Evolutionary conservation across 2,113 vertebrate genomes (phyloP).

Genomic region (Alexandromys fortis): DNA sequence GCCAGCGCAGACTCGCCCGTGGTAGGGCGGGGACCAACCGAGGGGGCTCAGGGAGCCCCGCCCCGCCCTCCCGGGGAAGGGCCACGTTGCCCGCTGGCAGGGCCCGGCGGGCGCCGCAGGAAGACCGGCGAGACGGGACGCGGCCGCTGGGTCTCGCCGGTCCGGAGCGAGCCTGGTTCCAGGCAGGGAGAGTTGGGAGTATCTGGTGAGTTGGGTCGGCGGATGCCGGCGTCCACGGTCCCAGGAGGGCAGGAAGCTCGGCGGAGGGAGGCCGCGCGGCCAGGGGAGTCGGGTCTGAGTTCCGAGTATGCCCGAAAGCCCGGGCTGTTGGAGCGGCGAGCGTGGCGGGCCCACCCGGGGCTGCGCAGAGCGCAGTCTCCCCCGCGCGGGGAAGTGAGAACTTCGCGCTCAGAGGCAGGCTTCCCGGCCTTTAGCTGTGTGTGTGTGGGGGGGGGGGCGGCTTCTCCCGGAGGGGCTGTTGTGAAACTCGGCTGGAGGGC

Average conservation of each 20-base stretch:
- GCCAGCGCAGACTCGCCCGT: not conserved
- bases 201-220: conserved; percentile 33
- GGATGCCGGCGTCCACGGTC: not conserved
- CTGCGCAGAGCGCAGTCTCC: not conserved
- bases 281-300: not conserved
- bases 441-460: not conserved
- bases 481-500: conserved; percentile 26
- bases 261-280: not conserved
- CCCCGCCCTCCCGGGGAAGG: conserved; percentile 68
- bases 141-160: not conserved
- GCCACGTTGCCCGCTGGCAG: conserved; percentile 72
- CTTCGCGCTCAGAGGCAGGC: not conserved
- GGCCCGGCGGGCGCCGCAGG: not conserved
- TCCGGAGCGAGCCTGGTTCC: not conserved
- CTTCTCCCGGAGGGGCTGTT: not conserved
- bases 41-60: not conserved
- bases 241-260: not conserved
- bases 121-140: conserved; percentile 1
- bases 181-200: conserved; percentile 17
- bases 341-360: not conserved
- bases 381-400: conserved; percentile 10
- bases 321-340: not conserved
- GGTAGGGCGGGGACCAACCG: not conserved
- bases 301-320: not conserved
- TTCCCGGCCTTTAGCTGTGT: conserved; percentile 54